phyloP scores from a whole-genome alignment of 2,888 invertebrate species.

The Cephalotes varians region DNA sequence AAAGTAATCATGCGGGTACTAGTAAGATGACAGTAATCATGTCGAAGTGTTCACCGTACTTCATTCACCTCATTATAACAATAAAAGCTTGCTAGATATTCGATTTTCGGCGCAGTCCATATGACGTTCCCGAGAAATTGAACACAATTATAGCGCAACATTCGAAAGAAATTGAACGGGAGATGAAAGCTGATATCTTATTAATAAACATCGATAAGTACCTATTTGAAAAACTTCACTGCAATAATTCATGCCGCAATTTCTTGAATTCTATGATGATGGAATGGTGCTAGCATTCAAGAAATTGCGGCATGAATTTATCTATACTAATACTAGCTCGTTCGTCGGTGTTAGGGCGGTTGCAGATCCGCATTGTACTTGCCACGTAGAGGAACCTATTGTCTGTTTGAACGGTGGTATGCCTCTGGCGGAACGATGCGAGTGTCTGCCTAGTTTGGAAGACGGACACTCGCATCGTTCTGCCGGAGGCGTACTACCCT shows the following conservation, averaged over 20 bases:
- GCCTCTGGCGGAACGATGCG: conserved; percentile 89
- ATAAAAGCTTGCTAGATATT: conserved; percentile 91
- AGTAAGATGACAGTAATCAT: no score
- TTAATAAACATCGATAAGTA: conserved; percentile 98
- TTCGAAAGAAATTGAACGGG: conserved; percentile 90
- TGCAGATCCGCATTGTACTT: conserved; percentile 93
- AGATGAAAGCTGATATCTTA: conserved; percentile 91
- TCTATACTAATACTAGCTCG: conserved; percentile 97
- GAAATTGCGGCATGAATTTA: no score
- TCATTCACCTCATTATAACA: conserved; percentile 89
- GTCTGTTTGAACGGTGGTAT: conserved; percentile 93
- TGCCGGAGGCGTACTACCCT: no score
- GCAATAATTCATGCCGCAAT: conserved; percentile 93
- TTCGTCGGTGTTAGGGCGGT: conserved; percentile 97
- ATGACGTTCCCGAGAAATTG: conserved; percentile 94
- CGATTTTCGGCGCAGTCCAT: conserved; percentile 97
- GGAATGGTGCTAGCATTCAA: no score
- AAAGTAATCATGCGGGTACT: no score
- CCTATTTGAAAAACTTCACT: conserved; percentile 91
- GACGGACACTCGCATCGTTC: no score
- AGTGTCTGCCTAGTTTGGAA: conserved; percentile 91
- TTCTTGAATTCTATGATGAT: no score
- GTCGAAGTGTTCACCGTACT: conserved; percentile 98
- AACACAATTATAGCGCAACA: conserved; percentile 93
- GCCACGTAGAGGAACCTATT: conserved; percentile 87